Evolutionary conservation across 2,797 vertebrate species (phyloP).

Genomic region (Megalops cyprinoides): DNA sequence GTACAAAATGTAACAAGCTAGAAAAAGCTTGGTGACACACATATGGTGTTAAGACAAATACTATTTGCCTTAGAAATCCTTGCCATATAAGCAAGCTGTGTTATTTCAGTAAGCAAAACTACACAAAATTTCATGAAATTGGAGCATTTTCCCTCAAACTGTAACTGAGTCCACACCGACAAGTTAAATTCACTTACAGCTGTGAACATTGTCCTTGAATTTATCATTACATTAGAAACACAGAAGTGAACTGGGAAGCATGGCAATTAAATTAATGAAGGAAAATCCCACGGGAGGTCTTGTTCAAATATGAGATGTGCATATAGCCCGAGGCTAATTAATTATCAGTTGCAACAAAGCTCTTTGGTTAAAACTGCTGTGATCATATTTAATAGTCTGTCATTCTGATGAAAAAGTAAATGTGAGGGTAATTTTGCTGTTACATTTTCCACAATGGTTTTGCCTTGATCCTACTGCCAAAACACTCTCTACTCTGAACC

Average conservation of each 20-base stretch:
- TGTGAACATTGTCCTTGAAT: neutral
- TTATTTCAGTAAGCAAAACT: neutral
- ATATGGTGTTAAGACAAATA: neutral
- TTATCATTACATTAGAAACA: conserved; percentile 8
- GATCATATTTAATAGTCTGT: conserved; percentile 7
- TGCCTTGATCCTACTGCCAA: neutral
- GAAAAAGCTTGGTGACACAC: neutral
- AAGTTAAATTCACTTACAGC: conserved; percentile 1
- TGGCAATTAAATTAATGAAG: conserved; percentile 4
- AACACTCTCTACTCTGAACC: neutral
- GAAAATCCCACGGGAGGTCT: conserved; percentile 11
- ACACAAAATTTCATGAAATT: neutral
- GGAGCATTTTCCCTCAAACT: neutral
- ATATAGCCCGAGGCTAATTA: neutral
- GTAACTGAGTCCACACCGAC: neutral
- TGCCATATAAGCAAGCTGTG: neutral
- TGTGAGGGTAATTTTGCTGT: neutral
- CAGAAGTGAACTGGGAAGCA: neutral
- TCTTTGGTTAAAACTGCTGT: conserved; percentile 2
- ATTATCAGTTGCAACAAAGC: conserved; percentile 14
- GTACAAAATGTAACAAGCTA: neutral
- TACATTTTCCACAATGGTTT: neutral
- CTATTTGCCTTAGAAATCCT: neutral
- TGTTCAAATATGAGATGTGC: neutral
- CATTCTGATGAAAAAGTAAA: neutral